Evolutionary conservation across 2,888 invertebrate species (phyloP).

Genomic region (Achlya flavicornis): DNA sequence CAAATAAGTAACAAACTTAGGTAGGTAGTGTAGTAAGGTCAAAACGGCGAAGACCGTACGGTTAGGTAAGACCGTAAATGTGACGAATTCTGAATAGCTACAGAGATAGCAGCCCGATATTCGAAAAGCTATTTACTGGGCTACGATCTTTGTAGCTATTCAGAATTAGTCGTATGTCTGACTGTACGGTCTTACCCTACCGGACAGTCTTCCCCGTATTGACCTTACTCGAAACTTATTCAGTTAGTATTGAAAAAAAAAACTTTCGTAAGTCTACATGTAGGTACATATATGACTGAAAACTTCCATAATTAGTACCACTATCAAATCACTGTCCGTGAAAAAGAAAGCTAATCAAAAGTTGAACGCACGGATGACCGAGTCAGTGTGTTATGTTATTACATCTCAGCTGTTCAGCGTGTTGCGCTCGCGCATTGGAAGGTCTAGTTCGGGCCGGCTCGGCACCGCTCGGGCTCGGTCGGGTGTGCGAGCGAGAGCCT

Average conservation of each 20-base stretch:
- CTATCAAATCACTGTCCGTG: constrained; percentile 67
- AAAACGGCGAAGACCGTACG: no score
- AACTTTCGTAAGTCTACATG: not conserved
- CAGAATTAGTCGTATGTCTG: no score
- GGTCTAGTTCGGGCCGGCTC: constrained; percentile 80
- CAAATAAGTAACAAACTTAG: no score
- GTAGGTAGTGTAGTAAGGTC: no score
- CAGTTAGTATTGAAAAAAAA: not conserved
- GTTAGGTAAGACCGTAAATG: no score
- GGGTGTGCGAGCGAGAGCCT: constrained; percentile 65
- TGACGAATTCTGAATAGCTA: no score
- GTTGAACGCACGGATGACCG: constrained; percentile 84
- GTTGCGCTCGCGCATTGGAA: constrained; percentile 80
- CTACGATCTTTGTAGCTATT: no score
- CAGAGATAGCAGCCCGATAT: no score
- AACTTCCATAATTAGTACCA: constrained; percentile 37
- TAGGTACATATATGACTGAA: constrained; percentile 10
- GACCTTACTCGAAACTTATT: no score
- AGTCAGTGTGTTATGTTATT: constrained; percentile 84
- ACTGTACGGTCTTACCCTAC: no score
- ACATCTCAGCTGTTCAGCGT: constrained; percentile 80
- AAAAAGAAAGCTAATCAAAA: constrained; percentile 83
- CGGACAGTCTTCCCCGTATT: no score
- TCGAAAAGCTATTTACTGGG: no score
- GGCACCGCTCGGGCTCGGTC: constrained; percentile 61